Conservation (phyloP, 2,797 vertebrate species). For the Decapterus maruadsi region DNA sequence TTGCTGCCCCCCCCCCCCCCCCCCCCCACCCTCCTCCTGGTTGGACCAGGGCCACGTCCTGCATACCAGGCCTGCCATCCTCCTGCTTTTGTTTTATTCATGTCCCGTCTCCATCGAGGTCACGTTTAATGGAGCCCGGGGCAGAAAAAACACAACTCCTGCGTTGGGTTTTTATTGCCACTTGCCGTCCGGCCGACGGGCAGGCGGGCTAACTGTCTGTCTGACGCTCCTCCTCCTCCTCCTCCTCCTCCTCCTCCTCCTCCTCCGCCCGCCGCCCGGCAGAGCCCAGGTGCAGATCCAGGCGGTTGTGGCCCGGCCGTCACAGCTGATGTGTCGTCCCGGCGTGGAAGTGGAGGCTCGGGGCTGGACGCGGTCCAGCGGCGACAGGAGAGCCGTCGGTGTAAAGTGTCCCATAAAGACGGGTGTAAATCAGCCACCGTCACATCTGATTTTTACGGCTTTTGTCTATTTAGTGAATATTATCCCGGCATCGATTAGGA, state of each 20-base stretch:
- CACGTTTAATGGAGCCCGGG: conserved; percentile 73
- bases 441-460: conserved; percentile 44
- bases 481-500: conserved; percentile 38
- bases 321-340: conserved; percentile 43
- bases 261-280: conserved; percentile 23
- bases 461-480: conserved; percentile 58
- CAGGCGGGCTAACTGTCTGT: conserved; percentile 57
- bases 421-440: conserved; percentile 42
- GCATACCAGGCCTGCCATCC: conserved; percentile 61
- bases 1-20: conserved; percentile 13
- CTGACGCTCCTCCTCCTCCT: conserved; percentile 26
- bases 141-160: conserved; percentile 55
- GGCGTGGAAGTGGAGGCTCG: not conserved
- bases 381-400: conserved; percentile 8
- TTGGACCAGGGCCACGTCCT: conserved; percentile 68
- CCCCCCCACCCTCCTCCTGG: conserved; percentile 32
- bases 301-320: conserved; percentile 53
- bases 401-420: conserved; percentile 50
- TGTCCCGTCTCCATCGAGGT: conserved; percentile 68
- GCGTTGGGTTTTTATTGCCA: conserved; percentile 58
- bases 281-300: conserved; percentile 22
- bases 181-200: conserved; percentile 42
- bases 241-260: no score
- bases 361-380: not conserved
- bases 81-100: conserved; percentile 72